Evolutionary conservation across 2,113 vertebrate species (phyloP), one percentile per base, ranked within the genome.

Genomic region (Cricetomys ansorgei): DNA sequence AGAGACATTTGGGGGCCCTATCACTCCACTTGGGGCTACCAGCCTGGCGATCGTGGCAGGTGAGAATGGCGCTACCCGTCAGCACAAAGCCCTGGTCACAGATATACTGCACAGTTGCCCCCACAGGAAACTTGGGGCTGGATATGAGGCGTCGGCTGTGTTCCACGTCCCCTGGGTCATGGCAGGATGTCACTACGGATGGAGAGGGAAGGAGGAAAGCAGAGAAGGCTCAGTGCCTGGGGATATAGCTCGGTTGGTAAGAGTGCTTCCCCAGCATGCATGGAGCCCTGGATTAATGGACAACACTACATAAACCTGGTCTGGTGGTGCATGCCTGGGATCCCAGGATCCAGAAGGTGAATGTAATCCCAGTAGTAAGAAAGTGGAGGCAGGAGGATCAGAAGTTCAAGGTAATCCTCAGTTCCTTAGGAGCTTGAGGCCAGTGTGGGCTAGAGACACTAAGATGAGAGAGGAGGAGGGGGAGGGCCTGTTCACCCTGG

Each of bases 21-120:
- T 99, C 99, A 1, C 99, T 99, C 99, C 99, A 99, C 94, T 99
- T 99, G 77, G 99, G 99, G 48, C 98, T 99, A 0, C 99, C 98
- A 0, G 99, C 98, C 0, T 99, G 99, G 0, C 99, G 99, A 92
- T 99, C 99, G 3, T 99, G 99, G 98, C 99, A 99, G 96, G 99
- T 99, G 80, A 99, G 98, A 34, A 99, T 98, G 62, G 98, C 98
- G 7, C 99, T 98, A 0, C 99, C 99, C 0, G 99, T 99, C 97
- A 99, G 98, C 69, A 98, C 83, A 37, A 99, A 99, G 93, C 99
- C 99, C 91, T 99, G 99, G 98, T 99, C 99, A 0, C 99, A 99
- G 96, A 99, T 94, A 48, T 99, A 99, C 97, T 99, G 99, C 94
- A 99, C 99, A 0, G 99, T 99, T 93, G 99, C 98, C 89, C 99